phyloP scores from a whole-genome alignment of 2,797 vertebrate genomes.

The Clarias pachynema region DNA sequence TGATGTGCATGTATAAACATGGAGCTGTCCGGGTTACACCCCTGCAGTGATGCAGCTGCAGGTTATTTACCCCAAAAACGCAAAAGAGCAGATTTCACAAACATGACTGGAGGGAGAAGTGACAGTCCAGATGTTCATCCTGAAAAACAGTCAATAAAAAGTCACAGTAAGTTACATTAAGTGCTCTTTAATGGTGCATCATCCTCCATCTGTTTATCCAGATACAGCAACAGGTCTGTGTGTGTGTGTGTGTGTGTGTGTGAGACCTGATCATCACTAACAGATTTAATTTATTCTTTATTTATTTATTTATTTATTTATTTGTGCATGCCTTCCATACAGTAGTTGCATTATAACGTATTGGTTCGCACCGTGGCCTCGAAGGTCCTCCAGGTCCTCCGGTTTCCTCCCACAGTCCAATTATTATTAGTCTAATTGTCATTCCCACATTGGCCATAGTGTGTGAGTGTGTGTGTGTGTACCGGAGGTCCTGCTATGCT shows the following conservation, averaged over 20 bases:
- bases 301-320: too few species aligned
- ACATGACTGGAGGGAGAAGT: slow-evolving; percentile 7
- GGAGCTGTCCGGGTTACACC: slow-evolving; percentile 24
- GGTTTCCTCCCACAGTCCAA: too few species aligned
- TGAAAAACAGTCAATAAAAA: slow-evolving; percentile 30
- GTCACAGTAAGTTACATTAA: slow-evolving; percentile 41
- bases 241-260: not conserved
- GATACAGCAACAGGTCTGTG: not conserved
- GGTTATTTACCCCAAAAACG: slow-evolving; percentile 51
- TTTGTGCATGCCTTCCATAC: too few species aligned
- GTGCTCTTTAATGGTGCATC: not conserved
- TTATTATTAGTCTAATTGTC: too few species aligned
- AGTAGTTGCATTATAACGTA: too few species aligned
- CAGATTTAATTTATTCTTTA: too few species aligned
- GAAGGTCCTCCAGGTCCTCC: too few species aligned
- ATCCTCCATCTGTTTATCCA: not conserved
- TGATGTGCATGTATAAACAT: slow-evolving; percentile 1
- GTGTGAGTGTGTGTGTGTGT: too few species aligned
- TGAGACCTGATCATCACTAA: too few species aligned
- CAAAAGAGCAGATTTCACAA: slow-evolving; percentile 46
- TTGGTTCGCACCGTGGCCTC: too few species aligned
- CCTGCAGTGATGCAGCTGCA: slow-evolving; percentile 15
- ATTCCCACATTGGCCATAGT: too few species aligned
- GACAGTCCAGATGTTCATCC: not conserved
- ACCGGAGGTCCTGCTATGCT: too few species aligned